These are phyloP conservation scores for Agonum fuliginosum DNA, from an alignment of 2,888 invertebrate species.

Conservation along the genomic window DNA sequence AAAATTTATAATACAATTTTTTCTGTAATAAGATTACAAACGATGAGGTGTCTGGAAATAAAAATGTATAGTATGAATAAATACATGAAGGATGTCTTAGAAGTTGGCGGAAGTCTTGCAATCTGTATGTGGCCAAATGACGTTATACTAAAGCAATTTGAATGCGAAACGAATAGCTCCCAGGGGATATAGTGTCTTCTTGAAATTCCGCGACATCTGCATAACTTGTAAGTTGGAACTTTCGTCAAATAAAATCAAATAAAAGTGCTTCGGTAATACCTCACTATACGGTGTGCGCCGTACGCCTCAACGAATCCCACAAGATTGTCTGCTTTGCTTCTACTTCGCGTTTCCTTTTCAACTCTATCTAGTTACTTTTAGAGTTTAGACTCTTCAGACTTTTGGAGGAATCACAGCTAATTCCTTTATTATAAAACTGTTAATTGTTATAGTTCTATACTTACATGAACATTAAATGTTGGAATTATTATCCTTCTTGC, in stretches of 20 bases:
- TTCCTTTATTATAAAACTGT: too few species aligned
- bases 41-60: not conserved
- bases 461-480: too few species aligned
- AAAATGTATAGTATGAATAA: not conserved
- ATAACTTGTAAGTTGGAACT: slow-evolving; percentile 17
- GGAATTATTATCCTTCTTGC: too few species aligned
- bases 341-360: not conserved
- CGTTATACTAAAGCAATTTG: slow-evolving; percentile 17
- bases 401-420: too few species aligned
- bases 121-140: slow-evolving; percentile 8
- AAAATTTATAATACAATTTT: not conserved
- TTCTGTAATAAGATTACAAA: not conserved
- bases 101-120: not conserved
- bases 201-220: slow-evolving; percentile 3
- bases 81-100: not conserved
- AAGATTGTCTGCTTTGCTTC: not conserved
- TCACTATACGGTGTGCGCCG: not conserved
- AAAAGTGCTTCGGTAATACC: not conserved
- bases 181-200: slow-evolving; percentile 11
- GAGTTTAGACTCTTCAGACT: too few species aligned
- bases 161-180: slow-evolving; percentile 20
- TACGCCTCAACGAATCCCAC: too few species aligned
- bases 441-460: too few species aligned
- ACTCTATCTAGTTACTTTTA: too few species aligned
- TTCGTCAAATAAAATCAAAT: slow-evolving; percentile 15